Percentiles rank a stretch among this genome's conserved stretches.
Conservation (phyloP, 2,113 vertebrate genomes). For the Megaleporinus macrocephalus region DNA sequence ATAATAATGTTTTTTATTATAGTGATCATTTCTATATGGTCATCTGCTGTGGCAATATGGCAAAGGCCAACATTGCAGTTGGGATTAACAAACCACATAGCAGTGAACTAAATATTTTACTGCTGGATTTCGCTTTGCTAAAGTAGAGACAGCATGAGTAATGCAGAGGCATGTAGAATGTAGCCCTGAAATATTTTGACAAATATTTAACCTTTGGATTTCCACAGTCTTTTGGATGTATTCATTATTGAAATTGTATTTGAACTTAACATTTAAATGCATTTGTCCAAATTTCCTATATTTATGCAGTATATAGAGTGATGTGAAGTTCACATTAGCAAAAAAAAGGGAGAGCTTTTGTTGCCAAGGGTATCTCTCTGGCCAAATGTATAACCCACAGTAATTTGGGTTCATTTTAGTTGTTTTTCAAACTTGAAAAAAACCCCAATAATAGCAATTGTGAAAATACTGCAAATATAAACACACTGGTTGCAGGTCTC, state of each 20-base stretch:
- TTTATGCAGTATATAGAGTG: too few species aligned
- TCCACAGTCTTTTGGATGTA: too few species aligned
- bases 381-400: not conserved
- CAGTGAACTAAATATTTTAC: too few species aligned
- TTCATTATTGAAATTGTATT: too few species aligned
- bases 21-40: not conserved
- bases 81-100: not conserved
- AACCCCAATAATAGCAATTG: not conserved
- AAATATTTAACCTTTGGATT: not conserved
- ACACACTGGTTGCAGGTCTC: not conserved
- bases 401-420: not conserved
- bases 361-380: not conserved
- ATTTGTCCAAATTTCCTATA: too few species aligned
- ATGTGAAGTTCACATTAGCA: not conserved
- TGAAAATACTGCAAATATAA: not conserved
- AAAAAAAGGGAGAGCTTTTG: not conserved
- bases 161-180: not conserved
- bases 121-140: not conserved
- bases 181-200: conserved; percentile 37
- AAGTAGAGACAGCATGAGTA: not conserved
- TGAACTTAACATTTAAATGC: too few species aligned
- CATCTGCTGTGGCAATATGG: not conserved
- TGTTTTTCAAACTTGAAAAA: not conserved
- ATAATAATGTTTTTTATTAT: too few species aligned
- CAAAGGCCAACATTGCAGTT: not conserved